These are phyloP conservation scores for Conus canariensis DNA, from an alignment of 2,888 invertebrate species.

Conservation along the genomic window DNA sequence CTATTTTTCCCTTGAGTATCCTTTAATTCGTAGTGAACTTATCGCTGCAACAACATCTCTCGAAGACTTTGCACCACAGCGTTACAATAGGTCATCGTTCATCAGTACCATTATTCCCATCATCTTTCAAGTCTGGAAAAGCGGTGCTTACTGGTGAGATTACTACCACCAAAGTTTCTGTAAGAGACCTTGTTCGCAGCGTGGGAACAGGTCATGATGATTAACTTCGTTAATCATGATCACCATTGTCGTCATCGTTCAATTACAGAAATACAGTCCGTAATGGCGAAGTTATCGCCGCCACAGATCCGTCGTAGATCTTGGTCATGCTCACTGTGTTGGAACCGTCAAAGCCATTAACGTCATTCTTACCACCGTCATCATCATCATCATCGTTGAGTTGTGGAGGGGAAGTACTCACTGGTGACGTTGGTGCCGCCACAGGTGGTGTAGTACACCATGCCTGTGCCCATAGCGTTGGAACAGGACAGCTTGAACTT, in stretches of 20 bases:
- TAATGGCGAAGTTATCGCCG: too few relatives aligned
- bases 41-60: too few relatives aligned
- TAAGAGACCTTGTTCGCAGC: too few relatives aligned
- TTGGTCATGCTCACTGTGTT: not conserved
- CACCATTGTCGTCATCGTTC: not conserved
- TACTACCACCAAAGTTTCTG: too few relatives aligned
- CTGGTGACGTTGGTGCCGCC: not conserved
- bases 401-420: not conserved
- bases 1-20: too few relatives aligned
- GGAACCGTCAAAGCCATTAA: not conserved
- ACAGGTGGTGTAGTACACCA: conserved; percentile 61
- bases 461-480: conserved; percentile 62
- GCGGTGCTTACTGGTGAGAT: too few relatives aligned
- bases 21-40: too few relatives aligned
- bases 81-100: not conserved
- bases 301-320: too few relatives aligned
- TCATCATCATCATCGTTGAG: conserved; percentile 14
- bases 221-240: not conserved
- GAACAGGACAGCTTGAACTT: conserved; percentile 55
- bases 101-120: conserved; percentile 24
- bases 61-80: too few relatives aligned
- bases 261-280: too few relatives aligned
- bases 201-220: too few relatives aligned
- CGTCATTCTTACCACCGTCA: not conserved
- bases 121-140: not conserved